Evolutionary conservation across 1,140 invertebrate genomes (phyloP).

Genomic region (Neodiprion pinetum): DNA sequence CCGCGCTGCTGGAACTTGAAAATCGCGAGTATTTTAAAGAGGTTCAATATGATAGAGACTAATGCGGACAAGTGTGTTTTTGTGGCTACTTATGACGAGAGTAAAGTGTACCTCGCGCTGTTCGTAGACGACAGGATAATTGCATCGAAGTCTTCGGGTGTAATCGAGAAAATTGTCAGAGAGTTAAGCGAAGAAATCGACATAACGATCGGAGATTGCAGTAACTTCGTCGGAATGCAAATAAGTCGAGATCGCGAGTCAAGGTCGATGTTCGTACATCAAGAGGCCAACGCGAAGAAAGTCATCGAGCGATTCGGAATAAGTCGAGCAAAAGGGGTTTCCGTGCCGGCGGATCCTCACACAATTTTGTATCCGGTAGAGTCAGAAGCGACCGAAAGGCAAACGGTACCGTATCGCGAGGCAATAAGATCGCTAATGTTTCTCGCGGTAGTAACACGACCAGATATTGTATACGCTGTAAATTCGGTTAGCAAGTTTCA

Average conservation of each 20-base stretch:
- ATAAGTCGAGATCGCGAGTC: conserved; percentile 10
- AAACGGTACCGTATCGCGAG: conserved; percentile 11
- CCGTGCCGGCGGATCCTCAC: background rate
- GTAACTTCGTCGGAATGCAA: conserved; percentile 9
- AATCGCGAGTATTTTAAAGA: background rate
- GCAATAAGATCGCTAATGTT: conserved; percentile 9
- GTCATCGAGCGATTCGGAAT: background rate
- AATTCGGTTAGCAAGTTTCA: background rate
- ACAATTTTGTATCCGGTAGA: conserved; percentile 3
- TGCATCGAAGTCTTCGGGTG: background rate
- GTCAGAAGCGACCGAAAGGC: background rate
- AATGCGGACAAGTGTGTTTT: background rate
- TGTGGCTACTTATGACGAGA: background rate
- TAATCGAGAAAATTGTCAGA: background rate
- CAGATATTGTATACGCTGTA: background rate
- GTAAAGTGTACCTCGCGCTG: background rate
- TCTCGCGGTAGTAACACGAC: conserved; percentile 2
- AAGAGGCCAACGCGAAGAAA: background rate
- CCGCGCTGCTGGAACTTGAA: background rate
- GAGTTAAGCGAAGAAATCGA: background rate
- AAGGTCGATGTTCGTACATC: background rate
- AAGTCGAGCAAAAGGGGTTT: background rate
- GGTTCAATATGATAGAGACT: background rate
- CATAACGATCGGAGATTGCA: background rate
- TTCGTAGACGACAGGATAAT: conserved; percentile 1